These are phyloP conservation scores for Zalophus californianus DNA, from an alignment of 2,797 vertebrate species.

Conservation along the genomic window DNA sequence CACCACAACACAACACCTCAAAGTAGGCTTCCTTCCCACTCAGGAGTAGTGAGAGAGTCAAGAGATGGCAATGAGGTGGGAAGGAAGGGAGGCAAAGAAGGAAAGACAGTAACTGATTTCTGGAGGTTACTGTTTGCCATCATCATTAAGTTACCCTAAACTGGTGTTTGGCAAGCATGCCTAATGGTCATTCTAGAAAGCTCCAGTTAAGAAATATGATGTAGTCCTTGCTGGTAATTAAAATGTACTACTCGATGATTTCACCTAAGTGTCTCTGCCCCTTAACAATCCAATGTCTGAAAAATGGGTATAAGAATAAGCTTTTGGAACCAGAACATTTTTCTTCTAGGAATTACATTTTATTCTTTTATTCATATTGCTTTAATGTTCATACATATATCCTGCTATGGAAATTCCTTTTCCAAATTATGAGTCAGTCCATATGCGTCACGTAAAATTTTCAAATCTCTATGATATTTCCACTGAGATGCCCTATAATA, in stretches of 20 bases:
- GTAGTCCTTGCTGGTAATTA: not conserved
- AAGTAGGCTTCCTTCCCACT: not conserved
- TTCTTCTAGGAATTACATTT: slow-evolving; percentile 32
- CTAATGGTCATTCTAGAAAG: not conserved
- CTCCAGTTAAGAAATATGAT: not conserved
- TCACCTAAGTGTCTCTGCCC: not conserved
- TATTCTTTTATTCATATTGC: not conserved
- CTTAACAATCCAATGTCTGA: not conserved
- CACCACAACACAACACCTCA: not conserved
- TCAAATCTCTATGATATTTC: not conserved
- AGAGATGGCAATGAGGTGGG: not conserved
- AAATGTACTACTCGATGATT: not conserved
- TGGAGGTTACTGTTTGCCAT: not conserved
- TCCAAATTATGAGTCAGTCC: not conserved
- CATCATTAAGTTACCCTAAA: not conserved
- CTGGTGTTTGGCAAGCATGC: not conserved
- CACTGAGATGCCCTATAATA: not conserved
- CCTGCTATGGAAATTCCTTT: not conserved
- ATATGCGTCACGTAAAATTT: not conserved
- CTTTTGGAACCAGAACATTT: not conserved
- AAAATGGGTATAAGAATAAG: not conserved
- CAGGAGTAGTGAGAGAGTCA: not conserved
- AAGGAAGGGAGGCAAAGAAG: not conserved
- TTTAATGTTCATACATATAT: not conserved
- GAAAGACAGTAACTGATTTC: not conserved